Evolutionary conservation across 2,888 invertebrate genomes (phyloP), one percentile per base, ranked within the genome.

Genomic region (Limnephilus rhombicus): DNA sequence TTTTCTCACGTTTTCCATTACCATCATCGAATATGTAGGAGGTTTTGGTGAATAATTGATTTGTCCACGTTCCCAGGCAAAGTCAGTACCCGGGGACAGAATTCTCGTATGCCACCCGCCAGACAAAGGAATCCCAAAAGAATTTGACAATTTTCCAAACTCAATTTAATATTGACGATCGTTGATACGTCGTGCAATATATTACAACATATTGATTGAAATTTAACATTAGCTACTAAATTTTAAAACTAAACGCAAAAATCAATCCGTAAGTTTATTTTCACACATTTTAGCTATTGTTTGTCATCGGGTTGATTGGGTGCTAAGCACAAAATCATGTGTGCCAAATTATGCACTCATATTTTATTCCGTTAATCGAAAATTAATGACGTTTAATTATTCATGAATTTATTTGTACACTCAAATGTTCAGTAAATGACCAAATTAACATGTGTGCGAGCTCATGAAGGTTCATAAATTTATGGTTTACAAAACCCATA

Each of bases 1-100:
- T 91, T 92, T 93, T 92, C 92, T 91, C 93, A 93, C 93, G 93
- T 93, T 89, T 93, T 93, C 93, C 87, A 93, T 93, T 93, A 92
- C 92, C 89, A 87, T 92, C 92, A 89, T 91, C 89, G 92, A 91
- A 92, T 91, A 89, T 92, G 93, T 93, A 91, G 89, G 87, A 92
- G 92, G 89, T 88, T 91, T 92, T 81, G 68, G 53, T 93, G 93
- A 93, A 93, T 93, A 92, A 93, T 92, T 93, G 88, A 93, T 92
- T 68, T 92, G 92, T 91, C 91, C 93, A 92, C 92, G 93, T 91
- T 86, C 80, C 31, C 24, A 31, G 68, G 88, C 24, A 88, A 88
- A 37, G 68, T 88, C 68, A 68, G 68, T 88, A 68, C 80, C 68
- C 29, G 88, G 37, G 31, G 68, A 68, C 11, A 68, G 68, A 88